phyloP scores from a whole-genome alignment of 1,140 invertebrate species.

The Phortica variegata region DNA sequence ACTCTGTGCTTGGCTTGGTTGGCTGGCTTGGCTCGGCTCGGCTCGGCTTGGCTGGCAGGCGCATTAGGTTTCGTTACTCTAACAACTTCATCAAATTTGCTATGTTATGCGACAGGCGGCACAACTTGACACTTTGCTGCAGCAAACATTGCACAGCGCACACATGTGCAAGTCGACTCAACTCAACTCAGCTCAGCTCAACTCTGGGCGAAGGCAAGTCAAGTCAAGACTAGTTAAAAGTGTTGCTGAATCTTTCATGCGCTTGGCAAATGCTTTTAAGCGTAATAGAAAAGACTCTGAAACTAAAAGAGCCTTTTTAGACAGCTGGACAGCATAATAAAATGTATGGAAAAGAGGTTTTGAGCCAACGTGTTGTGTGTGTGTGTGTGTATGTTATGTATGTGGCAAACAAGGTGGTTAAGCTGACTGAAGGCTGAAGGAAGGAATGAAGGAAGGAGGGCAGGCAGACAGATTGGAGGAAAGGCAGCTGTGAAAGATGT shows the following conservation, averaged over 20 bases:
- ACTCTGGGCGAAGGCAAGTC: conserved; percentile 1
- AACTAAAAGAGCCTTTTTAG: no score
- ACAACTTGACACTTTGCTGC: conserved; percentile 40
- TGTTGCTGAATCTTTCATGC: conserved; percentile 53
- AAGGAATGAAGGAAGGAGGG: no score
- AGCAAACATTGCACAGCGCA: no score
- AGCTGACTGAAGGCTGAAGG: no score
- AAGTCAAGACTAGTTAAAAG: conserved; percentile 43
- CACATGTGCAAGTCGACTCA: conserved; percentile 14
- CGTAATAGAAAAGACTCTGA: no score
- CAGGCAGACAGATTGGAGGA: no score
- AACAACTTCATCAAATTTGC: conserved; percentile 48
- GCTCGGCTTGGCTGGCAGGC: background rate
- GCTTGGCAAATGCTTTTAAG: conserved; percentile 42
- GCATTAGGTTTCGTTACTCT: conserved; percentile 20
- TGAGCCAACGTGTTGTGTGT: conserved; percentile 18
- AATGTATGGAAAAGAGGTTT: conserved; percentile 48
- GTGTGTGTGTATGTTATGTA: no score
- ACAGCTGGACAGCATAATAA: conserved; percentile 45
- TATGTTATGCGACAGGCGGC: conserved; percentile 46
- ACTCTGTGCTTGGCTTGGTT: no score
- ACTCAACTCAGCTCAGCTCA: no score
- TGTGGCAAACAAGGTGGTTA: no score
- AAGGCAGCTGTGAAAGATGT: no score
- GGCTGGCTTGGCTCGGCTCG: no score